Percentiles rank a stretch among this genome's conserved stretches.
Conservation (phyloP, 2,113 vertebrate species). For the Camelus dromedarius region DNA sequence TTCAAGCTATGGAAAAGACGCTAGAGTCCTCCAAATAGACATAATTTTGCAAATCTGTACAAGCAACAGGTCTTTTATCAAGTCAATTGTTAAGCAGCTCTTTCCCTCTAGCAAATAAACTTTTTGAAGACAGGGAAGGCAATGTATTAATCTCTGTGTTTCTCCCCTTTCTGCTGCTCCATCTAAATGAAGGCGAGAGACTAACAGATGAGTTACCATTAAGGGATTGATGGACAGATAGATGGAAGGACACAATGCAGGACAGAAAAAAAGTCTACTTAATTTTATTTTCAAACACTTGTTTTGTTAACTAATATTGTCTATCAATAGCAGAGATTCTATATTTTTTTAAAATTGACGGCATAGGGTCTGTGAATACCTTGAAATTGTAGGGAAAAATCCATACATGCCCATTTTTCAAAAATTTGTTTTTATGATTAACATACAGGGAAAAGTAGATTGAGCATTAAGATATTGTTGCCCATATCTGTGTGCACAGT, state of each 20-base stretch:
- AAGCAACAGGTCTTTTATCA: neutral
- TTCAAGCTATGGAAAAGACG: neutral
- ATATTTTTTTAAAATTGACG: neutral
- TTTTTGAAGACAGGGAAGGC: neutral
- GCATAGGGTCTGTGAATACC: neutral
- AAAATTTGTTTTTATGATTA: constrained; percentile 44
- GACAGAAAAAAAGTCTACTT: neutral
- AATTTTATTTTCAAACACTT: constrained; percentile 31
- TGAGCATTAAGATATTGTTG: neutral
- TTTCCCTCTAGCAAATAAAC: neutral
- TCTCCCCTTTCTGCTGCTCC: neutral
- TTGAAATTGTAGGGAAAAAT: constrained; percentile 44
- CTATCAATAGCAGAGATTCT: neutral
- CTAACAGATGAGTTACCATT: neutral
- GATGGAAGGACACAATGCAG: neutral
- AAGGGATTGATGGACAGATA: neutral
- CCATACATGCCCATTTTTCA: neutral
- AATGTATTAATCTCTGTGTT: neutral
- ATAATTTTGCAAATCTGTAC: neutral
- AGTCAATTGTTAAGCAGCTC: constrained; percentile 6
- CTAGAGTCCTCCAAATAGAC: neutral
- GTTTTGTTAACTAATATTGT: neutral
- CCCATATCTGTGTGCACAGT: neutral
- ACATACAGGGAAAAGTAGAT: neutral
- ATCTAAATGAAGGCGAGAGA: neutral